These are phyloP conservation scores for Acanthopleura granulata DNA, from an alignment of 2,888 invertebrate genomes.

Conservation along the genomic window DNA sequence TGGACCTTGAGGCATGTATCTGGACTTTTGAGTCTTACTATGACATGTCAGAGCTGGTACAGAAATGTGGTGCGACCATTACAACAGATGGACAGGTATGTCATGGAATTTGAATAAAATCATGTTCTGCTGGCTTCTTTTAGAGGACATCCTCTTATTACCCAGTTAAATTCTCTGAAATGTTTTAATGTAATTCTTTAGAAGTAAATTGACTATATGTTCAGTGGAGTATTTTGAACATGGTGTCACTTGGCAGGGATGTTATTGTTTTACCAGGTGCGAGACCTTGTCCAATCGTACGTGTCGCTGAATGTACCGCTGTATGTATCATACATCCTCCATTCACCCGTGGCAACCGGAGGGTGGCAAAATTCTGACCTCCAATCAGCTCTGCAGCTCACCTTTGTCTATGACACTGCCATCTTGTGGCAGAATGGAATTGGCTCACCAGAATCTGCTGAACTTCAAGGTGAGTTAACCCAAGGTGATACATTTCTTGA, in stretches of 20 bases:
- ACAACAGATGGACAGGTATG: slow-evolving; percentile 66
- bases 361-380: slow-evolving; percentile 68
- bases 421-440: slow-evolving; percentile 68
- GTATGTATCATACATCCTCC: slow-evolving; percentile 68
- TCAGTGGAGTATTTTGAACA: too few relatives aligned
- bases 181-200: too few relatives aligned
- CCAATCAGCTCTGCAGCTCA: slow-evolving; percentile 57
- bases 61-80: slow-evolving; percentile 64
- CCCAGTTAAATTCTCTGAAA: too few relatives aligned
- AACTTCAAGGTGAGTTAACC: slow-evolving; percentile 49
- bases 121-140: too few relatives aligned
- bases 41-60: slow-evolving; percentile 66
- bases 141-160: too few relatives aligned
- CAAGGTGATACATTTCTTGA: neutral
- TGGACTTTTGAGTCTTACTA: slow-evolving; percentile 68
- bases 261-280: slow-evolving; percentile 44
- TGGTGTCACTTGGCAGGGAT: too few relatives aligned
- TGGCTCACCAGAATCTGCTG: slow-evolving; percentile 49
- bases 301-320: slow-evolving; percentile 65
- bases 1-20: slow-evolving; percentile 67
- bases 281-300: slow-evolving; percentile 64
- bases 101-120: too few relatives aligned
- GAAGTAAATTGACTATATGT: too few relatives aligned
- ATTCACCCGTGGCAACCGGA: slow-evolving; percentile 56
- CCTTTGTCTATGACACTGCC: slow-evolving; percentile 68